Base-by-base conservation (phyloP, 2,888 invertebrate genomes). In the Trichopria drosophilae region DNA sequence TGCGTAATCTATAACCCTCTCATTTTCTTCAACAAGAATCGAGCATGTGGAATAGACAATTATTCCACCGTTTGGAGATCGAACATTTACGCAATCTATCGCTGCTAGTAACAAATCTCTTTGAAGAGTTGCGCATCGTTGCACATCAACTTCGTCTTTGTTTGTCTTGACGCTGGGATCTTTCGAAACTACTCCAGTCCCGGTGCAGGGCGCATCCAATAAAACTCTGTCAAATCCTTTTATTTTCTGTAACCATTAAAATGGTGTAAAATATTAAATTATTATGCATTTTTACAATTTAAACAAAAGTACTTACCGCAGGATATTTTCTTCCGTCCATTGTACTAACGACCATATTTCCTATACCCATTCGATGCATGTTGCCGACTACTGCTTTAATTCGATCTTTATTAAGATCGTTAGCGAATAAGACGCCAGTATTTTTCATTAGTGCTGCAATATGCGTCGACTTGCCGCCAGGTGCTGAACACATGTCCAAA, bases 41-140 rank as follows among this genome's bases (percentile, higher is more conserved):
- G 99, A 99, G 77, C 99, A 99, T 0, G 99, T 99, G 0, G 98
- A 99, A 76, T 99, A 99, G 1, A 99, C 97, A 55, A 99, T 81
- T 70, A 92, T 92, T 9, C 98, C 97, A 23, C 98, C 99, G 12
- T 90, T 86, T 48, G 87, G 80, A 0, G 97, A 96, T 65, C 90
- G 91, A 1, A 94, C 92, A 78, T 93, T 91, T 31, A 93, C 85
- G 68, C 91, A 91, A 78, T 99, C 99, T 60, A 99, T 96, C n/a
- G 99, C 99, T 4, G 94, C 87, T 44, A 98, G 77, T 4, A 99
- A 79, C 19, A 99, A 79, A 71, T 97, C 90, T 45, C 93, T 84
- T 76, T 99, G 99, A 37, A 98, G 79, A 63, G 92, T 95, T 61
- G 88, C 88, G 73, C 96, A 96, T 45, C 92, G 83, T 70, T 92